Conservation (phyloP, 1,140 invertebrate genomes). For the Penaeus chinensis region DNA sequence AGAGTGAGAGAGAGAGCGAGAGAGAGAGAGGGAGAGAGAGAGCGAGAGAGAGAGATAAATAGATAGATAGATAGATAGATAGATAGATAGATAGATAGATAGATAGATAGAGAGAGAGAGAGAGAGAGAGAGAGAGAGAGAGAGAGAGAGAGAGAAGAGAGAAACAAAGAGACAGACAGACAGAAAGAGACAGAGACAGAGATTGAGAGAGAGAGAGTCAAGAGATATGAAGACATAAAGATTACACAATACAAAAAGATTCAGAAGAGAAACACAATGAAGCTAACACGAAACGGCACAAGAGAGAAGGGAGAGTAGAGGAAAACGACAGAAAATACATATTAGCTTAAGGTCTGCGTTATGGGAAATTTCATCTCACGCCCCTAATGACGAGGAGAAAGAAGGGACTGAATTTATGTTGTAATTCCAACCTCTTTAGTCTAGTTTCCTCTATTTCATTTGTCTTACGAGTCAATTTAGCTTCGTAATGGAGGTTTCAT, state of each 20-base stretch:
- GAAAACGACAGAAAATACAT: too few relatives aligned
- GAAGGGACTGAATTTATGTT: too few relatives aligned
- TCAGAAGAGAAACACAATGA: neutral
- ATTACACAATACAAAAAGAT: neutral
- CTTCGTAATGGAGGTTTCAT: too few relatives aligned
- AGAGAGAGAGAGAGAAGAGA: neutral
- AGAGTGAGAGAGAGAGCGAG: neutral
- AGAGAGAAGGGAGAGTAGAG: too few relatives aligned
- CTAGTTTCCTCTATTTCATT: too few relatives aligned
- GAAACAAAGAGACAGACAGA: neutral
- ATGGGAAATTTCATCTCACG: too few relatives aligned
- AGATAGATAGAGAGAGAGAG: neutral
- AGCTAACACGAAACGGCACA: too few relatives aligned
- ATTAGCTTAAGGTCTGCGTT: too few relatives aligned
- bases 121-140: neutral
- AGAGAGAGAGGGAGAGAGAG: neutral
- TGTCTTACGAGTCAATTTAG: too few relatives aligned
- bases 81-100: neutral
- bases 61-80: neutral
- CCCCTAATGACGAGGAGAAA: too few relatives aligned
- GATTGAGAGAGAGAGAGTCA: neutral
- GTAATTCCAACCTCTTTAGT: too few relatives aligned
- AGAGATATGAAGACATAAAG: neutral
- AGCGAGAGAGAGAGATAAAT: neutral
- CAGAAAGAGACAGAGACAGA: neutral